phyloP scores from a whole-genome alignment of 2,888 invertebrate species.

The Nomada hirtipes region DNA sequence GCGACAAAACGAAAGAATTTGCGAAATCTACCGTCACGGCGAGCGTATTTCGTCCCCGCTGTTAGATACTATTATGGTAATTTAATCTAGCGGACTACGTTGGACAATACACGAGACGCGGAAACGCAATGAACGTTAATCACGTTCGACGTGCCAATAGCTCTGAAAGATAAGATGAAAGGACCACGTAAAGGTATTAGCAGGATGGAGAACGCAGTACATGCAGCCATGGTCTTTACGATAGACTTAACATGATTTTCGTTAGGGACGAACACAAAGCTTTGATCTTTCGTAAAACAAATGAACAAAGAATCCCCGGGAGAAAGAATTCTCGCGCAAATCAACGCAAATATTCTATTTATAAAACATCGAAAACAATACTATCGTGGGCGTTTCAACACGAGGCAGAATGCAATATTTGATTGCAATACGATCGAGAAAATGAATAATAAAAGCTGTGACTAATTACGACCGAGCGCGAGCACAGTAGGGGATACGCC shows the following conservation, averaged over 20 bases:
- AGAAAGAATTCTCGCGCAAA: not conserved
- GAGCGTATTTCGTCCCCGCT: constrained; percentile 9
- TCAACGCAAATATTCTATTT: not conserved
- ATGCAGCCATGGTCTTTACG: not conserved
- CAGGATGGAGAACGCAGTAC: not conserved
- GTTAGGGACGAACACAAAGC: not conserved
- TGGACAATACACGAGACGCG: not conserved
- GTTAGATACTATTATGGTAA: constrained; percentile 16
- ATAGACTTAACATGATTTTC: not conserved
- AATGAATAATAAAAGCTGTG: constrained; percentile 22
- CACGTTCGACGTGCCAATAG: not conserved
- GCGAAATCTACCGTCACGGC: not conserved
- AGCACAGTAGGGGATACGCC: not conserved
- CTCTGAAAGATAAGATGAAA: not conserved
- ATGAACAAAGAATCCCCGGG: not conserved
- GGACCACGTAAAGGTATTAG: not conserved
- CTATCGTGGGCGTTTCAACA: not conserved
- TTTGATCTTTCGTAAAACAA: not conserved
- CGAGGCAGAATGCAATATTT: not conserved
- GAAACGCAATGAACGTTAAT: constrained; percentile 21
- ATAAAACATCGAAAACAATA: not conserved
- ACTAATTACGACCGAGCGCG: constrained; percentile 24
- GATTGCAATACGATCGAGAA: not conserved
- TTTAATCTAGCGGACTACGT: constrained; percentile 19
- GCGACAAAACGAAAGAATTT: not conserved